Evolutionary conservation across 92 coral and sea anemone species (phyloP), one percentile per base, ranked within the genome.

Genomic region (Pocillopora meandrina): DNA sequence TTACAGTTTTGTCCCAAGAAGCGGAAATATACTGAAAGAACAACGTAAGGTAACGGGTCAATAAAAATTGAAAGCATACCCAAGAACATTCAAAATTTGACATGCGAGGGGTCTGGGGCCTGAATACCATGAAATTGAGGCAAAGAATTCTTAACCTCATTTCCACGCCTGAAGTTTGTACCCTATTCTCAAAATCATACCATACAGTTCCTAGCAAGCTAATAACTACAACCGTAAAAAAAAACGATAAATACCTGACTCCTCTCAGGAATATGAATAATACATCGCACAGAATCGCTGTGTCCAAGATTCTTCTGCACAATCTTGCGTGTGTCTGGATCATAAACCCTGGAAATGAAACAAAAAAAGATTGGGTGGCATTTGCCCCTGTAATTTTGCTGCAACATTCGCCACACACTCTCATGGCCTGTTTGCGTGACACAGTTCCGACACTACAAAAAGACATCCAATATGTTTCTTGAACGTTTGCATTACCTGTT

Each of bases 301-400:
- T 96, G 99, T 6, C 99, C 98, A 14, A 96, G 95, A 71, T 96
- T 96, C 86, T 95, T 96, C 89, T 96, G 99, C 31, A 96, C 98
- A 79, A 96, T 94, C 71, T 96, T 94, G 55, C 94, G 90, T 21
- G 88, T 87, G 78, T 94, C 95, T 61, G 98, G 96, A 81, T 96
- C 99, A 83, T 96, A 94, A 57, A 96, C 97, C 79, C 99, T 96
- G 83, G 21, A 34, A 80, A 70, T n/a, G 12, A 20, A 74, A 56
- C 58, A 26, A 23, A 36, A 31, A 34, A 68, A 1, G n/a, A 72
- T 2, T 14, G 20, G 9, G 14, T 15, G 31, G 20, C 31, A n/a
- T n/a, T 23, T 42, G 52, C 4, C 52, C 5, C 52, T 42, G 52
- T 42, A 42, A 42, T 42, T 3, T 42, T 42, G 8, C 52, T 42